Base-by-base conservation (phyloP, 2,113 vertebrate species). In the Calyptomena viridis region DNA sequence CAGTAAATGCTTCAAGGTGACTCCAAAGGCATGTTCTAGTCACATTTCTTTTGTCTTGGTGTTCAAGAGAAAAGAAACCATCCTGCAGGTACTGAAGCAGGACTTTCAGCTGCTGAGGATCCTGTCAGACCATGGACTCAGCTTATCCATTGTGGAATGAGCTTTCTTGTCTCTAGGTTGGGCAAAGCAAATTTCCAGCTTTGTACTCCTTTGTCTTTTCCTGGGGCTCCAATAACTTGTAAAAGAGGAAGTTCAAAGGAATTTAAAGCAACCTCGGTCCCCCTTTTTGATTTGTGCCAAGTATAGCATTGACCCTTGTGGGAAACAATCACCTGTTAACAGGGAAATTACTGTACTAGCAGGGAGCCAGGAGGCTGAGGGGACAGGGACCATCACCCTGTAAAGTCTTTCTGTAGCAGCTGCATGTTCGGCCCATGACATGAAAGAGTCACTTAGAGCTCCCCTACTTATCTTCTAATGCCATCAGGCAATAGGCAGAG, bases 101-200 rank as follows among this genome's bases (percentile, higher is more conserved):
- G 64, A n/a, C 59, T 59, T 47, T 14, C 30, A 62, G 49, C 55
- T 7, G 4, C 67, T 68, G 52, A 44, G 50, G 42, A 62, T 56
- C 37, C 53, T 69, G 10, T 23, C 0, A 0, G 42, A 60, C 20
- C 1, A 2, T 7, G 37, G 33, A 49, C 27, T 87, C 58, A 76
- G n/a, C 10, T 72, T 52, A 44, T 24, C 25, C 15, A 4, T 8
- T 72, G 42, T 46, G 40, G 46, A 83, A 62, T 0, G 0, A 40
- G 14, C 25, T 80, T 47, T 76, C 37, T 73, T 68, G 28, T 15
- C 46, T 85, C 64, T 20, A 33, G 25, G 59, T 1, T 52, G 47
- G 50, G 24, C 35, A 81, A 69, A 73, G 14, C 11, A 64, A 8
- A 35, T 69, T 94, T 88, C 35, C 60, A 74, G 2, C 12, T 84